Evolutionary conservation across 2,797 vertebrate genomes (phyloP).

Genomic region (Neosilurus hyrtlii): DNA sequence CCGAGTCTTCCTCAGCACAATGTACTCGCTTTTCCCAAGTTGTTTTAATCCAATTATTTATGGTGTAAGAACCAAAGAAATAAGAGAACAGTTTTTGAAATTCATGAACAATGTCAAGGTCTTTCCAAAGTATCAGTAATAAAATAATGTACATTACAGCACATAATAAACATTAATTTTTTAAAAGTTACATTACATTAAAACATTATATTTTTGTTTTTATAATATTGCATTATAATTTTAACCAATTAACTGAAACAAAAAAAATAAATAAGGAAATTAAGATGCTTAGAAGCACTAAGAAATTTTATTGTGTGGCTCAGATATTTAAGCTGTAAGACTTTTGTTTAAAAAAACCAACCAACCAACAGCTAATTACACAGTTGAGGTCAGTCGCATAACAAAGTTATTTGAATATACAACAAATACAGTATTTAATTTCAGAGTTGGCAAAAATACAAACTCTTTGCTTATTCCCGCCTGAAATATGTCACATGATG

Average conservation of each 20-base stretch:
- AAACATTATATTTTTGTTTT: not conserved
- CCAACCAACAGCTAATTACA: too few relatives aligned
- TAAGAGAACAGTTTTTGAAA: constrained; percentile 45
- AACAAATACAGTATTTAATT: too few relatives aligned
- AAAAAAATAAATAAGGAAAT: not conserved
- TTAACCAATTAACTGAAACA: not conserved
- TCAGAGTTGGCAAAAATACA: too few relatives aligned
- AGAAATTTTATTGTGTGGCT: too few relatives aligned
- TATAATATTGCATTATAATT: not conserved
- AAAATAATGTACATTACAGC: not conserved
- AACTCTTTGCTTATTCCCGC: too few relatives aligned
- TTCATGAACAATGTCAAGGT: constrained; percentile 7
- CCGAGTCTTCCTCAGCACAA: constrained; percentile 45
- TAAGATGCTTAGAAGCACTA: too few relatives aligned
- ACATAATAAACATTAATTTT: not conserved
- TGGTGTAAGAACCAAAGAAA: constrained; percentile 55
- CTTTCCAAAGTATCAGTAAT: not conserved
- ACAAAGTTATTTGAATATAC: too few relatives aligned
- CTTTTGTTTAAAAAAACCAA: too few relatives aligned
- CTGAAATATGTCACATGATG: too few relatives aligned
- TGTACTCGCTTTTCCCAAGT: constrained; percentile 51
- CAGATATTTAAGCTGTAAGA: too few relatives aligned
- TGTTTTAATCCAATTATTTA: constrained; percentile 55
- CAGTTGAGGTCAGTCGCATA: too few relatives aligned
- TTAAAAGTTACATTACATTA: not conserved